A percentile compares a stretch with the other conserved stretches of the same genome.
phyloP scores from a whole-genome alignment of 2,797 vertebrate genomes.

The Falco biarmicus region DNA sequence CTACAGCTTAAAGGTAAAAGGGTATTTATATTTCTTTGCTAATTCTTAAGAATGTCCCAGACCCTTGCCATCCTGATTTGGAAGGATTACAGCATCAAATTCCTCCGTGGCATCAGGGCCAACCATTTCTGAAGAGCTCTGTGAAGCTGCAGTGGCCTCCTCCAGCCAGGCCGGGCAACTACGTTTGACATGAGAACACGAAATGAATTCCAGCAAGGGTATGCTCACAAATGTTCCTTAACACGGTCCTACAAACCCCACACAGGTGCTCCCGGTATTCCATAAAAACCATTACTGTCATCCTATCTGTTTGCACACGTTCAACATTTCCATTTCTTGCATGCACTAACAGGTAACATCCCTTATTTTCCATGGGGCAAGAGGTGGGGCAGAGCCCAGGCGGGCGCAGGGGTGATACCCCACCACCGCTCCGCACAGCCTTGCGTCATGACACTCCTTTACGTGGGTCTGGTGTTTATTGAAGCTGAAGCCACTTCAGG shows the following conservation, averaged over 20 bases:
- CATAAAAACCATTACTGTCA: background rate
- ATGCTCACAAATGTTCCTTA: background rate
- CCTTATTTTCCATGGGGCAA: background rate
- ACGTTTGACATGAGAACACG: accelerated
- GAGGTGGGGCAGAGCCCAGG: background rate
- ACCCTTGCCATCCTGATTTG: background rate
- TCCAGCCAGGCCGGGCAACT: background rate
- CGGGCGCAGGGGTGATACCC: background rate
- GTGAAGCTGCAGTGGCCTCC: background rate
- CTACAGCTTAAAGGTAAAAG: background rate
- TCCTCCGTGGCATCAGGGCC: background rate
- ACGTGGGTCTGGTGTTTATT: accelerated
- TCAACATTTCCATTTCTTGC: background rate
- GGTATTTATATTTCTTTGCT: background rate
- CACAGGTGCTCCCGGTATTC: background rate
- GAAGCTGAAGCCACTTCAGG: background rate
- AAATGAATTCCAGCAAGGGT: background rate
- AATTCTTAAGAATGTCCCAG: background rate
- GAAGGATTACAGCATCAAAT: background rate
- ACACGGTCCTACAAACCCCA: background rate
- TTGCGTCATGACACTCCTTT: background rate
- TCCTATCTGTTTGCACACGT: accelerated
- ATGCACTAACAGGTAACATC: too few species aligned
- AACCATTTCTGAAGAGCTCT: background rate
- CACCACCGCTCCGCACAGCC: accelerated